Percentiles rank a stretch among this genome's conserved stretches.
Conservation (phyloP, 2,888 invertebrate genomes). For the Chymomyza amoena region DNA sequence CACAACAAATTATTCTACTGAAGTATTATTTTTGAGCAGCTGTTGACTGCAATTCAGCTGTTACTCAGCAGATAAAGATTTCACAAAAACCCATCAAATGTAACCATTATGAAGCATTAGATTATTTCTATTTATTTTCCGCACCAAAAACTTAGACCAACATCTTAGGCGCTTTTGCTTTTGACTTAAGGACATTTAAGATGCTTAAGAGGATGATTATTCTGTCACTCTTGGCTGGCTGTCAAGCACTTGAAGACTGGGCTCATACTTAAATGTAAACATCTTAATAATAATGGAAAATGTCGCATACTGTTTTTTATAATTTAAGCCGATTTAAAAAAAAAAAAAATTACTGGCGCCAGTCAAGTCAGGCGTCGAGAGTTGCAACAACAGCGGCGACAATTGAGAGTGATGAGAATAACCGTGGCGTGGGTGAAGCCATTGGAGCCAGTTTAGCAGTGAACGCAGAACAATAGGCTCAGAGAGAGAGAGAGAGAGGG, state of each 20-base stretch:
- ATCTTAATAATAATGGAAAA: conserved; percentile 62
- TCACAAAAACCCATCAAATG: no score
- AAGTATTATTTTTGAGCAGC: no score
- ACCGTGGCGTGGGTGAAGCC: background rate
- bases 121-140: no score
- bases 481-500: background rate
- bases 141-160: no score
- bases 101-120: no score
- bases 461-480: conserved; percentile 1
- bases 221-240: background rate
- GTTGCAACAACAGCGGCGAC: conserved; percentile 23
- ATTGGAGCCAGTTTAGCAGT: background rate
- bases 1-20: no score
- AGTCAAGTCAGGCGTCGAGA: conserved; percentile 30
- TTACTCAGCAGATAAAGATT: no score
- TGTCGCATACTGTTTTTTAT: conserved; percentile 41
- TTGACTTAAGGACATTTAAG: background rate
- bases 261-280: conserved; percentile 46
- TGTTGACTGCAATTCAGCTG: no score
- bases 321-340: conserved; percentile 66
- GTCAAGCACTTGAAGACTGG: background rate
- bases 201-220: background rate
- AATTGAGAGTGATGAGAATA: background rate
- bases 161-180: background rate
- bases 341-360: conserved; percentile 53